These are phyloP conservation scores for Chironomus tentans DNA, from an alignment of 2,888 invertebrate species.

Conservation along the genomic window DNA sequence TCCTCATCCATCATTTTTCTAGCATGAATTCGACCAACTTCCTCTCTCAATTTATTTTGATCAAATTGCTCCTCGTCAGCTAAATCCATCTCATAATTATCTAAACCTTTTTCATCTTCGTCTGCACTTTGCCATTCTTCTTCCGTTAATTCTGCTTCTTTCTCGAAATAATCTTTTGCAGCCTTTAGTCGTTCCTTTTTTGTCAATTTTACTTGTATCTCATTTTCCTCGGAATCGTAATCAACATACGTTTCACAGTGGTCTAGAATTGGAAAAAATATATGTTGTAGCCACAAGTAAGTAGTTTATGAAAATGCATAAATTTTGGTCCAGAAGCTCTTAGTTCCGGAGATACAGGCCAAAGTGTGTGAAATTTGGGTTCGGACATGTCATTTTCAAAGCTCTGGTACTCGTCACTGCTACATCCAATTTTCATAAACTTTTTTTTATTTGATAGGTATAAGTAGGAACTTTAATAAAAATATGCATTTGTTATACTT, in stretches of 20 bases:
- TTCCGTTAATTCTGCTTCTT: conserved; percentile 86
- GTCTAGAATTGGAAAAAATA: too few relatives aligned
- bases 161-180: conserved; percentile 68
- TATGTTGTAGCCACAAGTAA: too few relatives aligned
- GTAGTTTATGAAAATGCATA: too few relatives aligned
- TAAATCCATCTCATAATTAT: conserved; percentile 71
- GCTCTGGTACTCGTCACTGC: too few relatives aligned
- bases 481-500: too few relatives aligned
- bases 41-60: conserved; percentile 62
- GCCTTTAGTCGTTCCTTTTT: conserved; percentile 43
- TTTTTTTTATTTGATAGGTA: too few relatives aligned
- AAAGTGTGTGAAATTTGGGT: too few relatives aligned
- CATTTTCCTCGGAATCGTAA: conserved; percentile 82
- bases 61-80: conserved; percentile 79
- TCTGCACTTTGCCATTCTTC: conserved; percentile 76
- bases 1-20: conserved; percentile 77
- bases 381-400: too few relatives aligned
- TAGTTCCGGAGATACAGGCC: too few relatives aligned
- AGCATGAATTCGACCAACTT: conserved; percentile 80
- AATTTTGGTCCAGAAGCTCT: too few relatives aligned
- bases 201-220: conserved; percentile 40
- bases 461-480: too few relatives aligned
- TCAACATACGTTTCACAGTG: conserved; percentile 49
- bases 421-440: too few relatives aligned
- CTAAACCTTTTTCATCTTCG: conserved; percentile 73